Conservation (phyloP, 2,888 invertebrate species). For the Pristionchus arcanus region DNA sequence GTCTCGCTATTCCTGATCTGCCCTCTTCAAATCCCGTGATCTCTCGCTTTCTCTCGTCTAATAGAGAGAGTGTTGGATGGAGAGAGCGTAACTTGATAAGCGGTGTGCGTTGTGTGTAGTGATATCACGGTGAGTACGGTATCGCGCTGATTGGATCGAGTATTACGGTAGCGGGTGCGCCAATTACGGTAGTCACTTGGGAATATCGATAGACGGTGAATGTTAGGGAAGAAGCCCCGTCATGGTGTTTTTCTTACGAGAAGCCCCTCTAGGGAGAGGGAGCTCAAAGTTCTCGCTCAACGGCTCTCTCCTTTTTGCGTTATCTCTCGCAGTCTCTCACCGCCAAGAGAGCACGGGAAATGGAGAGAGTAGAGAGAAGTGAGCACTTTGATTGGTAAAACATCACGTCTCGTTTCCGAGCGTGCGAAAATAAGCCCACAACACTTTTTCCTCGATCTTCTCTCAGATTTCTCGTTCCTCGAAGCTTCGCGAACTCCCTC, state of each 20-base stretch:
- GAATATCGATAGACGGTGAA: background rate
- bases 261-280: background rate
- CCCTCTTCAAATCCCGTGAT: background rate
- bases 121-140: background rate
- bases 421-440: background rate
- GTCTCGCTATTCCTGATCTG: constrained; percentile 1
- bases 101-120: background rate
- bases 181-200: background rate
- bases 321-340: background rate
- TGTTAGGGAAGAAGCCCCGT: background rate
- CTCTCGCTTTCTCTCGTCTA: background rate
- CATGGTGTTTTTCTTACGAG: background rate
- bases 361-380: too few species aligned
- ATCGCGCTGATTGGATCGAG: background rate
- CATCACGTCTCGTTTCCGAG: background rate
- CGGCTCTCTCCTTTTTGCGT: background rate
- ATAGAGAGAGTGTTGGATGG: background rate
- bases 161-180: background rate
- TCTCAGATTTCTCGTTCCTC: constrained; percentile 19
- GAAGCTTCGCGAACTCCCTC: background rate
- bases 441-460: background rate
- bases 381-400: background rate
- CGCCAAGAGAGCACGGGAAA: too few species aligned
- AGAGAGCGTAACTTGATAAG: background rate
- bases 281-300: constrained; percentile 1